Base-by-base conservation (phyloP, 2,888 invertebrate genomes). In the Lithosia quadra region DNA sequence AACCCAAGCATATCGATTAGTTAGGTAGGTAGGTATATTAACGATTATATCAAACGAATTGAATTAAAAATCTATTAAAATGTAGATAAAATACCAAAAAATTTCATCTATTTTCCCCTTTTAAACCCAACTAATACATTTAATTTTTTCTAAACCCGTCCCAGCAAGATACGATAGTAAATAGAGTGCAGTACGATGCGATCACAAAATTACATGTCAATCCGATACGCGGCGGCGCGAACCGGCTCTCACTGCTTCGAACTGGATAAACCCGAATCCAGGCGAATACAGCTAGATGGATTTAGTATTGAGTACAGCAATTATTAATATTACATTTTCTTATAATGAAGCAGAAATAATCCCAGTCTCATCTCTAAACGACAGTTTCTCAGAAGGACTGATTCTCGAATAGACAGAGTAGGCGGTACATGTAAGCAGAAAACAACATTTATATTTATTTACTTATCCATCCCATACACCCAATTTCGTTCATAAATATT, bases 161-260 rank as follows among this genome's bases (percentile, higher is more conserved):
- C 67, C 68, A 71, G 73, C 75, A 77, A 82, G 81, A 82, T 71
- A 81, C 76, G 81, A 77, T 78, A 75, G 81, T 79, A 84, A 83
- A 82, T 80, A 82, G 81, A 85, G 84, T 85, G 85, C 85, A 86
- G 84, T 81, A 78, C 82, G 89, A 88, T 81, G 78, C 82, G 89
- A 88, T 88, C 89, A 83, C 90, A 84, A 90, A 90, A 92, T 93
- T 92, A 90, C 88, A 91, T 86, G 93, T 92, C 93, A 93, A 91
- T 93, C 93, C 84, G 82, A 91, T 91, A 86, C 84, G 84, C 91
- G 89, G 86, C 84, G 86, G 88, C 88, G 90, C 88, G 88, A 74
- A 83, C 80, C 80, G 78, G 85, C 75, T 80, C 82, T 81, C 84
- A 76, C 83, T 82, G 87, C 86, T 84, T 79, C 74, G 75, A 79